A percentile compares a stretch with the other conserved stretches of the same genome.
These are phyloP conservation scores for Parasteatoda lunata DNA, from an alignment of 2,888 invertebrate genomes.

Conservation along the genomic window DNA sequence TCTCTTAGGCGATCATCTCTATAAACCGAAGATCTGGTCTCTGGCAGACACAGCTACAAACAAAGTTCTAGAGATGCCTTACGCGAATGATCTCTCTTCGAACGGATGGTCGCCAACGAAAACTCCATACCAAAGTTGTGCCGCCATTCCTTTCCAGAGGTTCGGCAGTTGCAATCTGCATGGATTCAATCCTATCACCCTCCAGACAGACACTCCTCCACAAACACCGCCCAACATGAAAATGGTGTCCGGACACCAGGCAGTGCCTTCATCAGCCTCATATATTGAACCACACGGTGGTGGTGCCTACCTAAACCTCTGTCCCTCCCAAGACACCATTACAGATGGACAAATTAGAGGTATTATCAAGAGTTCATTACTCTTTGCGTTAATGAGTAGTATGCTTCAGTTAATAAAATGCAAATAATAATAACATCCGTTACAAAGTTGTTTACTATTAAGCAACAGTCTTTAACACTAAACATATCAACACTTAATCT, in stretches of 20 bases:
- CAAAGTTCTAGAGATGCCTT: slow-evolving; percentile 80
- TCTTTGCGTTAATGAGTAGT: no score
- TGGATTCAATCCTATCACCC: slow-evolving; percentile 43
- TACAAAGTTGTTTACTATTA: no score
- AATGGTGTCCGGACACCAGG: slow-evolving; percentile 68
- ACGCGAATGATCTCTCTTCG: slow-evolving; percentile 6
- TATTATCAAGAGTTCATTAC: no score
- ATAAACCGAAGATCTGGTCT: slow-evolving; percentile 95
- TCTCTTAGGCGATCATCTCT: slow-evolving; percentile 6
- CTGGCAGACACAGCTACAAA: slow-evolving; percentile 94
- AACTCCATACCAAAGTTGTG: slow-evolving; percentile 21
- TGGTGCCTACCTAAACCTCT: background rate
- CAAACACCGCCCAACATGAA: slow-evolving; percentile 97
- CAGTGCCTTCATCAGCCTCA: slow-evolving; percentile 43
- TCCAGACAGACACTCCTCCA: slow-evolving; percentile 90
- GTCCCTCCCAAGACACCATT: no score
- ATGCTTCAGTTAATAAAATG: no score
- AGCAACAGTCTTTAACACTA: no score
- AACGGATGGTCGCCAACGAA: slow-evolving; percentile 8
- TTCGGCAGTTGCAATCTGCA: slow-evolving; percentile 25
- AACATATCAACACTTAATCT: no score
- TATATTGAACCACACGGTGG: slow-evolving; percentile 37
- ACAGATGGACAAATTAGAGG: no score
- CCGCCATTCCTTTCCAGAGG: slow-evolving; percentile 29
- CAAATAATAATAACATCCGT: no score